Evolutionary conservation across 1,140 invertebrate species (phyloP).

Genomic region (Rhopalosiphum maidis): DNA sequence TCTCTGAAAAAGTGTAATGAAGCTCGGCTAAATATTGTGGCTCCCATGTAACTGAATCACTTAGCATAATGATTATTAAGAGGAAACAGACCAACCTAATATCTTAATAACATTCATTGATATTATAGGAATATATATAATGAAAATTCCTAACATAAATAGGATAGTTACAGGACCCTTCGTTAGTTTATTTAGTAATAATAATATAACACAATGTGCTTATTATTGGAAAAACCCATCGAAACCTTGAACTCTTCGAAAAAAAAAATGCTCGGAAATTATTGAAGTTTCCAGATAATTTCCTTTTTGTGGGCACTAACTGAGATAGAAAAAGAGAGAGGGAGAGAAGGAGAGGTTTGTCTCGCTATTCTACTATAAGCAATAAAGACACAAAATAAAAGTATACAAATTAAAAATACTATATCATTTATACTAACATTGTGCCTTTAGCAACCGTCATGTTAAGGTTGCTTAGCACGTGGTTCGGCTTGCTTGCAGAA

Average conservation of each 20-base stretch:
- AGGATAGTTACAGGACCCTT: neutral
- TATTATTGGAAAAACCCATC: neutral
- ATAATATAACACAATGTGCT: neutral
- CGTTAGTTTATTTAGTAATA: neutral
- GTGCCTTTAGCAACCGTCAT: conserved; percentile 67
- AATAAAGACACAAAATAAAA: too few species aligned
- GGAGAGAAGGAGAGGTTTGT: neutral
- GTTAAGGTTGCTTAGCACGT: conserved; percentile 66
- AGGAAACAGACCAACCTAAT: neutral
- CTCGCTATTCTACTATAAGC: neutral
- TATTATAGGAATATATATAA: neutral
- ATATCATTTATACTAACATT: conserved; percentile 64
- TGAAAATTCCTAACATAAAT: neutral
- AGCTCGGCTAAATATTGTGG: neutral
- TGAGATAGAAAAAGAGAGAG: neutral
- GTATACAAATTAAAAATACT: neutral
- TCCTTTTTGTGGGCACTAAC: neutral
- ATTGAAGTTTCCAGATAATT: neutral
- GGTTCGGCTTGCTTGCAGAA: conserved; percentile 61
- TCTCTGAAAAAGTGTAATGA: neutral
- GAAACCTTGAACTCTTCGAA: neutral
- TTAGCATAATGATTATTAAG: neutral
- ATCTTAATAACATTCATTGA: neutral
- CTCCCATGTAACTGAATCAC: neutral
- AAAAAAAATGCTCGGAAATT: neutral